phyloP scores from a whole-genome alignment of 2,888 invertebrate species.

The Odontothrips loti region DNA sequence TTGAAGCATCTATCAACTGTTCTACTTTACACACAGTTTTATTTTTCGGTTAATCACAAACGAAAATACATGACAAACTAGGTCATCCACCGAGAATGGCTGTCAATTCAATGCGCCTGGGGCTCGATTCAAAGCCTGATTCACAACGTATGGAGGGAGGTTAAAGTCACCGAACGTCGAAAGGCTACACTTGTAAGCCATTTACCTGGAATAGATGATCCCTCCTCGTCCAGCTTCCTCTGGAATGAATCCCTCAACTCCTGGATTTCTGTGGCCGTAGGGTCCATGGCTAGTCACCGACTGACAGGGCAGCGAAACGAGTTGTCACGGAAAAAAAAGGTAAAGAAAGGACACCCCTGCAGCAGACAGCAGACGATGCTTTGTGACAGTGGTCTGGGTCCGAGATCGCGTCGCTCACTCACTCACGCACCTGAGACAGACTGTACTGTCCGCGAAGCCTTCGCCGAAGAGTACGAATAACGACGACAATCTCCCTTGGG shows the following conservation, averaged over 20 bases:
- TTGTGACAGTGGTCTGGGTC: not conserved
- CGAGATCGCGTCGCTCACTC: not conserved
- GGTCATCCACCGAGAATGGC: not conserved
- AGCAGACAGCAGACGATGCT: not conserved
- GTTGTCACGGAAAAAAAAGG: not conserved
- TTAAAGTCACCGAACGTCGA: not conserved
- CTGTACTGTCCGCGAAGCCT: not conserved
- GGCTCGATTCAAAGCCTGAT: too few relatives aligned
- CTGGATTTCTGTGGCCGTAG: conserved; percentile 39
- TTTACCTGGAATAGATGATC: conserved; percentile 38
- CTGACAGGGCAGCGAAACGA: too few relatives aligned
- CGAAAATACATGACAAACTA: not conserved
- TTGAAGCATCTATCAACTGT: not conserved
- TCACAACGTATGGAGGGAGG: not conserved
- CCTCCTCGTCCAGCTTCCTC: conserved; percentile 40
- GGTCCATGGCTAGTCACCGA: conserved; percentile 38
- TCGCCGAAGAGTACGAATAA: not conserved
- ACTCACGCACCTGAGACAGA: not conserved
- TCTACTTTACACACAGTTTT: not conserved
- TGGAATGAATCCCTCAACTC: conserved; percentile 40
- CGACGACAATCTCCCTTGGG: not conserved
- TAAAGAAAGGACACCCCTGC: not conserved
- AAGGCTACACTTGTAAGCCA: not conserved
- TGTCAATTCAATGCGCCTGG: not conserved
- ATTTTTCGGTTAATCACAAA: not conserved